Base-by-base conservation (phyloP, 2,888 invertebrate species). In the Hypomecis atomaria region DNA sequence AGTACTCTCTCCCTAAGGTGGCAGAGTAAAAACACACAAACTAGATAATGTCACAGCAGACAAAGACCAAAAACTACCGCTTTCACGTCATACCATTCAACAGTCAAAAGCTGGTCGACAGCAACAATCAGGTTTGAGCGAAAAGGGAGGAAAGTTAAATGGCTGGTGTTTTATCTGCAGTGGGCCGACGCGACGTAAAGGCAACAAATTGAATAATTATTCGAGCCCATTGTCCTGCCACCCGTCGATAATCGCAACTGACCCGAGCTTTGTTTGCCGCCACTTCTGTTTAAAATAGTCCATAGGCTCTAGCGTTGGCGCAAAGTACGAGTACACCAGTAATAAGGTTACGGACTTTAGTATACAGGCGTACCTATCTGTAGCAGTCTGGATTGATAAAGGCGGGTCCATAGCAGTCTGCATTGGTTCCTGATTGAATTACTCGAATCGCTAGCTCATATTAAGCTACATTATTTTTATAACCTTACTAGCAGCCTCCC, bases 131-230 rank as follows among this genome's bases (percentile, higher is more conserved):
- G 73, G 68, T 68, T 74, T 69, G 71, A 72, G 69, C 74, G 78
- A 80, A 79, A 83, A 83, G 81, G 80, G 81, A 65, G 71, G 71
- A 77, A 81, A 83, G 82, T 83, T 82, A 83, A 85, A 85, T 81
- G 81, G 76, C 70, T 75, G 79, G 79, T 75, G 81, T 84, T 85
- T 84, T 82, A 83, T 79, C 78, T 75, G 72, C 66, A 73, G 74
- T 72, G 67, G 71, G 72, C 62, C 63, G 59, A 59, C 69, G 63
- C 63, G 59, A 59, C 69, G 63, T 75, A 77, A 79, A 81, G 81
- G 86, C 82, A 81, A 89, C 88, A 87, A 89, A 88, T 88, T 88
- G 88, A 86, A 87, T 88, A 87, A 88, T 89, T 89, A 88, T 84
- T 65, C 81, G 80, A 70, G 71, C 75, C 77, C 76, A 85, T 87